Conservation (phyloP, 2,888 invertebrate species). For the Agonopterix subpropinquella region DNA sequence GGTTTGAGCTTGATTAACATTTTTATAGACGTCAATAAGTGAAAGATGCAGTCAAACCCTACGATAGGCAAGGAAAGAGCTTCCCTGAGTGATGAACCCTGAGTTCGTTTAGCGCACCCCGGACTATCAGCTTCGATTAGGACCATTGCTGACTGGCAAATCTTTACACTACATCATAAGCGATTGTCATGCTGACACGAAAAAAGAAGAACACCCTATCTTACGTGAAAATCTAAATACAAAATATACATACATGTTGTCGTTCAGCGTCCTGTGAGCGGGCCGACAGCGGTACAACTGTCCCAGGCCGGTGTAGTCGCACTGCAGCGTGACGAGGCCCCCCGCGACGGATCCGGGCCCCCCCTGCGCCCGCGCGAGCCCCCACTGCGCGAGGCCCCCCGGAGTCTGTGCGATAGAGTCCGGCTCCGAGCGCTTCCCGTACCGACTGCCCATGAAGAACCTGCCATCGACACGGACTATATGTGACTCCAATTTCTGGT, state of each 20-base stretch:
- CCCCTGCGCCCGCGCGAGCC: neutral
- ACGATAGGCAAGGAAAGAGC: no score
- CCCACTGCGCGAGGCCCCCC: neutral
- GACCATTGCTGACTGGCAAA: no score
- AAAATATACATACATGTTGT: neutral
- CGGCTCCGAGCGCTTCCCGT: constrained; percentile 44
- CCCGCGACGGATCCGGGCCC: neutral
- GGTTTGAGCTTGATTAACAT: no score
- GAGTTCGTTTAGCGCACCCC: no score
- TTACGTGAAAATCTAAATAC: neutral
- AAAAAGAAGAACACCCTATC: no score
- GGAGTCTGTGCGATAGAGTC: neutral
- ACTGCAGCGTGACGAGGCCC: constrained; percentile 15
- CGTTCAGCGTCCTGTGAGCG: constrained; percentile 11
- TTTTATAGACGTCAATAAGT: no score
- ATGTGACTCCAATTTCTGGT: no score
- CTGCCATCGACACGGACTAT: constrained; percentile 16
- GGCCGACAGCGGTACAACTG: constrained; percentile 31
- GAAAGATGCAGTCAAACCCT: no score
- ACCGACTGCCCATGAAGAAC: constrained; percentile 51
- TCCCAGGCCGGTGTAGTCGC: constrained; percentile 36
- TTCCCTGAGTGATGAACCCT: no score
- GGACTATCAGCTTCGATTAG: no score
- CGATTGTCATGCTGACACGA: no score
- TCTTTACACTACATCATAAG: no score